Evolutionary conservation across 2,797 vertebrate genomes (phyloP).

Genomic region (Cottoperca gobio): DNA sequence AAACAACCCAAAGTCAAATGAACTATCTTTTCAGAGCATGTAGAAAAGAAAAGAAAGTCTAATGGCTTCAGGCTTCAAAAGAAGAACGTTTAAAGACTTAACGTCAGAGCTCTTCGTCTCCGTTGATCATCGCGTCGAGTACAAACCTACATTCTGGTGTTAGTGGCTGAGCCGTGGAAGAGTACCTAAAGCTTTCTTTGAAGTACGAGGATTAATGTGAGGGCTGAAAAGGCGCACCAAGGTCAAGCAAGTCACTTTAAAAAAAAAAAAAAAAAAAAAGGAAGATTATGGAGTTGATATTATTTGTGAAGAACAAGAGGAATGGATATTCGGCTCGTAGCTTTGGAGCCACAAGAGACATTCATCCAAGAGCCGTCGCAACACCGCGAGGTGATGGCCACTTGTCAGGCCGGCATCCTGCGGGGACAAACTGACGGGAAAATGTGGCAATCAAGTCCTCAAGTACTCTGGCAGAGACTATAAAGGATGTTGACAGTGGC

Average conservation of each 20-base stretch:
- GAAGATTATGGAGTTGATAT: conserved; percentile 10
- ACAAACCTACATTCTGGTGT: conserved; percentile 31
- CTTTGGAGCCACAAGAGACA: not conserved
- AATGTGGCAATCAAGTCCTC: conserved; percentile 37
- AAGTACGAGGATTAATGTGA: conserved; percentile 51
- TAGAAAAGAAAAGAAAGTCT: conserved; percentile 24
- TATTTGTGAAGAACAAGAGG: conserved; percentile 18
- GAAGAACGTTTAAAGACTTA: conserved; percentile 1
- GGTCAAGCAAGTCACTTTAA: conserved; percentile 42
- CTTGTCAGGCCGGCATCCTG: conserved; percentile 12
- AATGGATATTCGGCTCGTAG: not conserved
- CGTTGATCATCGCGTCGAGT: conserved; percentile 28
- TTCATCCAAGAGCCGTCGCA: not conserved
- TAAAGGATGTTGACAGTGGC: conserved; percentile 43
- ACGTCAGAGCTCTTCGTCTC: conserved; percentile 43
- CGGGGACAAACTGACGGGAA: conserved; percentile 13
- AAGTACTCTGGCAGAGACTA: conserved; percentile 33
- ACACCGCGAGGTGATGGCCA: conserved; percentile 14
- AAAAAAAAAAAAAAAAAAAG: too few species aligned
- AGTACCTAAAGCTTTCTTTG: conserved; percentile 15
- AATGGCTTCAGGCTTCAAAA: conserved; percentile 18
- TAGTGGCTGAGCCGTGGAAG: conserved; percentile 21
- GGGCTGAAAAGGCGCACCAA: conserved; percentile 35
- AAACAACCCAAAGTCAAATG: conserved; percentile 37
- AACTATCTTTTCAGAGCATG: not conserved